Percentiles rank a stretch among this genome's conserved stretches.
Evolutionary conservation across 2,113 vertebrate genomes (phyloP).

Genomic region (Hiodon tergisus): DNA sequence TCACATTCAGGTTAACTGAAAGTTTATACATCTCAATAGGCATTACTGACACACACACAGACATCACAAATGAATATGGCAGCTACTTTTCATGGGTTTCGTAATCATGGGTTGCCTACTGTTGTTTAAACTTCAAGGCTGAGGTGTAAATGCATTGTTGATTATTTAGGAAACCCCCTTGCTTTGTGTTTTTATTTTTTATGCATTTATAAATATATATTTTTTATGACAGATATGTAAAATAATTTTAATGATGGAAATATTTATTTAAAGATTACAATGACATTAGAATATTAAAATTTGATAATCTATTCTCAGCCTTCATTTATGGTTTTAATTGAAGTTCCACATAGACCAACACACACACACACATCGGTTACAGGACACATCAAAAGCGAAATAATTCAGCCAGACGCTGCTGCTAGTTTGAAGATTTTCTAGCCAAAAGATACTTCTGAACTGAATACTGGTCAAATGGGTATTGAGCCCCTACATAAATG

Average conservation of each 20-base stretch:
- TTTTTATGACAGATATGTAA: slow-evolving; percentile 77
- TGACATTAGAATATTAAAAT: slow-evolving; percentile 68
- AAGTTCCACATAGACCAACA: too few species aligned
- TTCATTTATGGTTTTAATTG: background rate
- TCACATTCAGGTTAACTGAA: slow-evolving; percentile 24
- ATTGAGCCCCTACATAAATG: too few species aligned
- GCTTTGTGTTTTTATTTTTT: slow-evolving; percentile 61
- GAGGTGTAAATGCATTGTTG: slow-evolving; percentile 60
- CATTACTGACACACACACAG: slow-evolving; percentile 27
- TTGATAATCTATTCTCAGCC: slow-evolving; percentile 23
- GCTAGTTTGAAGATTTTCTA: too few species aligned
- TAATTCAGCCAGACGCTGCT: too few species aligned
- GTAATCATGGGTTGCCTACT: slow-evolving; percentile 49
- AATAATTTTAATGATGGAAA: slow-evolving; percentile 81
- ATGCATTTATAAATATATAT: slow-evolving; percentile 70
- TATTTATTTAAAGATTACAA: slow-evolving; percentile 95
- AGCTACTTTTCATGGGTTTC: slow-evolving; percentile 48
- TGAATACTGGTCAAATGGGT: too few species aligned
- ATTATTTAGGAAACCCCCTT: slow-evolving; percentile 57
- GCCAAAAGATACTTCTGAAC: too few species aligned
- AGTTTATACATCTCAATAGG: slow-evolving; percentile 4
- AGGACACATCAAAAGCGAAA: too few species aligned
- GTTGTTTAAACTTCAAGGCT: slow-evolving; percentile 46
- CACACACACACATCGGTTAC: too few species aligned
- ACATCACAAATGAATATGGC: slow-evolving; percentile 46